Conservation (phyloP, 2,888 invertebrate species). For the Sthenelais limicola region DNA sequence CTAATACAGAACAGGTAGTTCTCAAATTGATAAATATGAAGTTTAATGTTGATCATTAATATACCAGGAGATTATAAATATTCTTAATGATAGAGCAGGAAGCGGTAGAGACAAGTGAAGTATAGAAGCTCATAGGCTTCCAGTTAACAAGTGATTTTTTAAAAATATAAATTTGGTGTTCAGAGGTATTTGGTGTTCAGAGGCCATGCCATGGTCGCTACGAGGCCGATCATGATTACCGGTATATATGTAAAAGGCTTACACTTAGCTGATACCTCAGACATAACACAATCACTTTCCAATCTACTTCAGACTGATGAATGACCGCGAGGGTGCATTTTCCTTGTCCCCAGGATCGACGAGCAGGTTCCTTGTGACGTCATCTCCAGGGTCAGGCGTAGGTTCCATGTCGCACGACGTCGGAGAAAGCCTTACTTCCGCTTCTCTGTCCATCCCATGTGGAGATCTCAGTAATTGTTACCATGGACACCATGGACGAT, state of each 20-base stretch:
- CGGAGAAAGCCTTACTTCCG: neutral
- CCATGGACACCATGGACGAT: neutral
- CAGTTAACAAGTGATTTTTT: too few relatives aligned
- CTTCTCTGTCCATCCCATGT: constrained; percentile 13
- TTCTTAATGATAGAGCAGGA: too few relatives aligned
- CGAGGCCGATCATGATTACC: neutral
- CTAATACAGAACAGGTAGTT: too few relatives aligned
- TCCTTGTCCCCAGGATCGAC: constrained; percentile 13
- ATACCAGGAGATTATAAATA: too few relatives aligned
- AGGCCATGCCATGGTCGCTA: neutral
- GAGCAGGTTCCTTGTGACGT: constrained; percentile 20
- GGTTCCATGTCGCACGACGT: neutral
- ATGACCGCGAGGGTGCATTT: constrained; percentile 22
- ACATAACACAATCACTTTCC: too few relatives aligned
- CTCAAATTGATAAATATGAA: too few relatives aligned
- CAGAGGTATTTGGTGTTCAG: too few relatives aligned
- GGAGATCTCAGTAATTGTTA: neutral
- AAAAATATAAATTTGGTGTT: too few relatives aligned
- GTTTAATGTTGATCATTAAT: too few relatives aligned
- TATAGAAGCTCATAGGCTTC: too few relatives aligned
- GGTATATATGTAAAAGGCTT: neutral
- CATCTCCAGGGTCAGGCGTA: constrained; percentile 3
- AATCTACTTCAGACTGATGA: constrained; percentile 17
- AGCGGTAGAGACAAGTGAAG: too few relatives aligned
- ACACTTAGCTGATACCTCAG: too few relatives aligned